Conservation (phyloP, 2,113 vertebrate species). For the Corythoichthys intestinalis region DNA sequence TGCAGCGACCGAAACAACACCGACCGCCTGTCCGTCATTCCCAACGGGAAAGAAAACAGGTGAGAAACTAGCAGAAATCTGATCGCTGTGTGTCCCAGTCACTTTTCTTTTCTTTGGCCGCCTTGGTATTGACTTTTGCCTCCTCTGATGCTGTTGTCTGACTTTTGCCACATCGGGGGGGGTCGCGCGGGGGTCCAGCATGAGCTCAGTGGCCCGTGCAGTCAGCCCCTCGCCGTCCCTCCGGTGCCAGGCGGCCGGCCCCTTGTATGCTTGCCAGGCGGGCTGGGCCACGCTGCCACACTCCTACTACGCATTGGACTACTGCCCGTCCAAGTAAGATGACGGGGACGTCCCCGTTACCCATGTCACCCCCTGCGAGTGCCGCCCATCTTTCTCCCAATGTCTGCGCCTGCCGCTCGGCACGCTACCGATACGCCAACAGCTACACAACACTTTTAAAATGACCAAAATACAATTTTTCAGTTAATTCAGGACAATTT, state of each 20-base stretch:
- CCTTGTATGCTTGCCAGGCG: constrained; percentile 80
- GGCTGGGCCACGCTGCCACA: constrained; percentile 80
- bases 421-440: neutral
- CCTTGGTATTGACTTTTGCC: constrained; percentile 11
- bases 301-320: constrained; percentile 84
- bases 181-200: constrained; percentile 66
- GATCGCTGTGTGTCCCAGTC: neutral
- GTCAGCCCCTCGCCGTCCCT: constrained; percentile 75
- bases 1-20: constrained; percentile 89
- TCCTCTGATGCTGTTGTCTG: constrained; percentile 38
- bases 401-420: constrained; percentile 39
- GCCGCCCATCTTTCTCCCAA: constrained; percentile 33
- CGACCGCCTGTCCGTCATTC: constrained; percentile 91
- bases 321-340: constrained; percentile 83
- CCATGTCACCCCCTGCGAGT: constrained; percentile 8
- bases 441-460: too few species aligned
- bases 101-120: neutral
- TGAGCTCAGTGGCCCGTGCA: constrained; percentile 80
- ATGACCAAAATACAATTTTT: too few species aligned
- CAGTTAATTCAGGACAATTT: too few species aligned
- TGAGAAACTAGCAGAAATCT: constrained; percentile 52
- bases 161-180: constrained; percentile 59
- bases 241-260: constrained; percentile 83
- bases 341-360: constrained; percentile 37
- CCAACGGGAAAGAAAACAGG: constrained; percentile 98